Evolutionary conservation across 2,113 vertebrate genomes (phyloP).

Genomic region (Chaetura pelagica): DNA sequence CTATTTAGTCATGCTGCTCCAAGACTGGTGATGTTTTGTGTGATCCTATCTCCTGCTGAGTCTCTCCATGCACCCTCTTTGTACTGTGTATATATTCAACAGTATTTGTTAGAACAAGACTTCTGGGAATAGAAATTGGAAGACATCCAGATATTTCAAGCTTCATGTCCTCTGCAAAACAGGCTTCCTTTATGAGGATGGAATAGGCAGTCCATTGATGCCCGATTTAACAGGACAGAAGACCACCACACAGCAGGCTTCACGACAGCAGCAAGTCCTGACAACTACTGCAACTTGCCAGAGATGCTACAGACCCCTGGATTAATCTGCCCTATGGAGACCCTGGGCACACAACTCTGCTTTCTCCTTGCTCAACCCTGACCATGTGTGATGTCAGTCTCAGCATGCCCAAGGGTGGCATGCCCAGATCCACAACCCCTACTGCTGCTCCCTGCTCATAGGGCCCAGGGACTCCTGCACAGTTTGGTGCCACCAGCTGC

Average conservation of each 20-base stretch:
- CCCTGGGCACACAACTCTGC: not conserved
- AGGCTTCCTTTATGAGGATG: constrained; percentile 17
- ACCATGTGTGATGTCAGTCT: fast-evolving
- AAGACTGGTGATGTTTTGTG: not conserved
- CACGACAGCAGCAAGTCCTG: fast-evolving
- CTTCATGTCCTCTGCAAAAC: constrained; percentile 23
- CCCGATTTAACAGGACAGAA: not conserved
- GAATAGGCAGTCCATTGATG: constrained; percentile 11
- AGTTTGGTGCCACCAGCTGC: not conserved
- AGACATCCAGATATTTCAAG: constrained; percentile 32
- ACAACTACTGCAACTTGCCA: not conserved
- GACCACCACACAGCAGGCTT: not conserved
- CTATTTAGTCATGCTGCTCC: not conserved
- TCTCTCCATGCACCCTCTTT: not conserved
- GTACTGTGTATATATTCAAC: not conserved
- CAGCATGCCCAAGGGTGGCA: fast-evolving
- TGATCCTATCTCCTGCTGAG: not conserved
- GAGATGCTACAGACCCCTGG: not conserved
- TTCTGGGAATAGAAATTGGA: constrained; percentile 56
- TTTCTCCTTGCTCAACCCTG: not conserved
- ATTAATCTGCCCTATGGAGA: not conserved
- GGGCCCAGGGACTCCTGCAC: not conserved
- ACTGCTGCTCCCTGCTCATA: not conserved
- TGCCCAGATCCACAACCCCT: fast-evolving
- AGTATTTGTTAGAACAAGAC: constrained; percentile 31